Conservation (phyloP, 2,113 vertebrate species). For the Hippotragus niger region DNA sequence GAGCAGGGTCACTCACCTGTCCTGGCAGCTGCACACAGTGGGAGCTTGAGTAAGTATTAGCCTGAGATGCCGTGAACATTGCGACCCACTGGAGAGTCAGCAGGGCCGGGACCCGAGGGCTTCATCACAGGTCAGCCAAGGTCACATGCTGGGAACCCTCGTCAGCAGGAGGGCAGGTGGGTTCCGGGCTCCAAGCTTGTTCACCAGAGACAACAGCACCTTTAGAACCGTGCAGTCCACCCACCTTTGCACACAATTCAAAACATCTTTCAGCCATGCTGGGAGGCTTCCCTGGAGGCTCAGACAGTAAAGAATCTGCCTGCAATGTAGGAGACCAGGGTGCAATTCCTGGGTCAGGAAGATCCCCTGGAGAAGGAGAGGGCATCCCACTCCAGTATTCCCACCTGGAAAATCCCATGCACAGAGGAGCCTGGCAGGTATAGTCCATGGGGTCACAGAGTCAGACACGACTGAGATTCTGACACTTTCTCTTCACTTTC, state of each 20-base stretch:
- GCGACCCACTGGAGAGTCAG: background rate
- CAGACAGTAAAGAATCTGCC: background rate
- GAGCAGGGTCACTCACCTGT: no score
- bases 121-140: rapidly evolving
- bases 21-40: background rate
- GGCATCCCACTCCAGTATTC: background rate
- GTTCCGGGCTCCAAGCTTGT: background rate
- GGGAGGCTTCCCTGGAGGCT: background rate
- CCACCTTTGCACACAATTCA: background rate
- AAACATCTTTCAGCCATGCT: background rate
- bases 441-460: background rate
- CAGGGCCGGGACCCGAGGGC: background rate
- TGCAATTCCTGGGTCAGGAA: background rate
- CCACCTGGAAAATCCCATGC: background rate
- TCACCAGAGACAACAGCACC: background rate
- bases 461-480: background rate
- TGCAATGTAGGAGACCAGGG: rapidly evolving
- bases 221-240: background rate
- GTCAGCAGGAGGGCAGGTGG: background rate
- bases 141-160: background rate
- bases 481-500: background rate
- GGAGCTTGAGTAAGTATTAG: no score
- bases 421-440: background rate
- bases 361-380: background rate
- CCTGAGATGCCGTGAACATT: rapidly evolving